phyloP scores from a whole-genome alignment of 2,888 invertebrate genomes.

The Mycalesis mineus region DNA sequence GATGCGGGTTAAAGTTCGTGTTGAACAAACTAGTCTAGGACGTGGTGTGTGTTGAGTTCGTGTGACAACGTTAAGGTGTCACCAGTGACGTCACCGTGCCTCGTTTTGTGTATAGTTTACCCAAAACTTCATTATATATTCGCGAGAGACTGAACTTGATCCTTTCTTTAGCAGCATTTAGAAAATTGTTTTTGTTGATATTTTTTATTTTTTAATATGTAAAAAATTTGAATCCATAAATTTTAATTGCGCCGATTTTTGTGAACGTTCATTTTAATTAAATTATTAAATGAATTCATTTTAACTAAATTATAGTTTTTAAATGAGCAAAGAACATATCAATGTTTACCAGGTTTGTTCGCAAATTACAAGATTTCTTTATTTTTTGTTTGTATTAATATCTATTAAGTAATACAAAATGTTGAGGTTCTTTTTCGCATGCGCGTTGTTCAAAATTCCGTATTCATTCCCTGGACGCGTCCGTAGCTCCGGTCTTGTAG shows the following conservation, averaged over 20 bases:
- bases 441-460: conserved; percentile 71
- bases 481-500: not conserved
- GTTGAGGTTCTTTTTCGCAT: conserved; percentile 73
- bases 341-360: conserved; percentile 52
- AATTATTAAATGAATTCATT: too few relatives aligned
- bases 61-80: too few relatives aligned
- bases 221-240: conserved; percentile 5
- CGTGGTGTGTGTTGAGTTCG: not conserved
- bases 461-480: conserved; percentile 29
- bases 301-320: conserved; percentile 41
- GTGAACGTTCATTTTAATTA: too few relatives aligned
- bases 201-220: conserved; percentile 37
- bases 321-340: conserved; percentile 68
- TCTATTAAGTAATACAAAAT: conserved; percentile 20
- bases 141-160: conserved; percentile 70
- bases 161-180: conserved; percentile 71
- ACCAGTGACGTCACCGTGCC: too few relatives aligned
- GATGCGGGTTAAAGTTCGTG: not conserved
- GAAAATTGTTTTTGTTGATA: conserved; percentile 60
- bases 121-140: conserved; percentile 45
- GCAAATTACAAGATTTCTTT: conserved; percentile 27
- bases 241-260: conserved; percentile 8
- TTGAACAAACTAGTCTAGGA: not conserved
- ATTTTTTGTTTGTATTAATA: conserved; percentile 34
- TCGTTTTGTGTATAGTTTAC: conserved; percentile 31